Evolutionary conservation across 64 coral and sea anemone species (phyloP).

Genomic region (Exaiptasia diaphana): DNA sequence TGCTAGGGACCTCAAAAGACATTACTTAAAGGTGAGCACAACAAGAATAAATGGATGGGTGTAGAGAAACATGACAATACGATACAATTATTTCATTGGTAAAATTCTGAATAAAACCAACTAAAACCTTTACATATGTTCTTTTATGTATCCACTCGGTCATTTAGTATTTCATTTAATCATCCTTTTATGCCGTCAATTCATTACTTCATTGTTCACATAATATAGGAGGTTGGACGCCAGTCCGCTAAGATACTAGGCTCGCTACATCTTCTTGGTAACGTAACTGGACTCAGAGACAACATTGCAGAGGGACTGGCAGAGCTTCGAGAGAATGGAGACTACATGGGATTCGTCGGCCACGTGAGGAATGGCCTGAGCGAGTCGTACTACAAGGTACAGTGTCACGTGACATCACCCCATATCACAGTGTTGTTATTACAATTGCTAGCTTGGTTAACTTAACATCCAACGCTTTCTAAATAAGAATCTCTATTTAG

Average conservation of each 20-base stretch:
- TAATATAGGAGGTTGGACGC: constrained; percentile 69
- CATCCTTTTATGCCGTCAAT: too few species aligned
- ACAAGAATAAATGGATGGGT: too few species aligned
- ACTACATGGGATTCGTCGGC: constrained; percentile 76
- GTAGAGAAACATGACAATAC: background rate
- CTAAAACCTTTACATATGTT: too few species aligned
- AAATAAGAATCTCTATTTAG: too few species aligned
- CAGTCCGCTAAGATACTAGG: constrained; percentile 89
- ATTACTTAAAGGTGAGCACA: constrained; percentile 89
- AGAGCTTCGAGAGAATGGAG: constrained; percentile 84
- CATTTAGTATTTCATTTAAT: too few species aligned
- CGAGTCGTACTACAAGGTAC: constrained; percentile 88
- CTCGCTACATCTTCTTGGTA: constrained; percentile 89
- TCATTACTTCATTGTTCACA: background rate
- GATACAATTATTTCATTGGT: background rate
- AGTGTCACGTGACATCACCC: background rate
- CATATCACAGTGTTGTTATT: too few species aligned
- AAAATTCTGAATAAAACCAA: background rate
- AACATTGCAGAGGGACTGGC: constrained; percentile 75
- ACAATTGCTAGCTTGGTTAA: too few species aligned
- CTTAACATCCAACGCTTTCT: too few species aligned
- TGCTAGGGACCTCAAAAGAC: constrained; percentile 53
- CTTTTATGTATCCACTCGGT: too few species aligned
- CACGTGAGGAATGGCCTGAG: constrained; percentile 79
- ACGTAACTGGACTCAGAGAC: constrained; percentile 70